Conservation (phyloP, 2,888 invertebrate species). For the Thysanoteuthis rhombus region DNA sequence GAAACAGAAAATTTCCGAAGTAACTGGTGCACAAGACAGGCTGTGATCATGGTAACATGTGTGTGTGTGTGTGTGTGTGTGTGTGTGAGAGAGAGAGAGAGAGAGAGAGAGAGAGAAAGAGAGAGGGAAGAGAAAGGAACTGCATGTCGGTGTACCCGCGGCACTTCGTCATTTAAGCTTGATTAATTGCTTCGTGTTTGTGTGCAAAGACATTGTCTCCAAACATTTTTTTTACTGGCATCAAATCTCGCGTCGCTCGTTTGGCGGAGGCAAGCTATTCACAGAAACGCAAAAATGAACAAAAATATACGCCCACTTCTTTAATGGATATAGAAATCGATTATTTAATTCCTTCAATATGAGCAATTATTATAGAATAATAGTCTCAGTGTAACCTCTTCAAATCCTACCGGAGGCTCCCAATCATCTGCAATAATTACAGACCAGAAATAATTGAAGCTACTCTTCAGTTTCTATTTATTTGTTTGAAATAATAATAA, state of each 20-base stretch:
- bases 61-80: too few relatives aligned
- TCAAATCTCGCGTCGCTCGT: not conserved
- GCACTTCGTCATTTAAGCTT: not conserved
- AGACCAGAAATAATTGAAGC: not conserved
- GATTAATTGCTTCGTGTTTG: not conserved
- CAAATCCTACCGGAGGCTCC: not conserved
- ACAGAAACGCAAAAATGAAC: not conserved
- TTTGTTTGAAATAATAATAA: not conserved
- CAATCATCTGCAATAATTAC: not conserved
- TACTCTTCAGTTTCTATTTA: not conserved
- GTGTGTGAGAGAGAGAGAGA: not conserved
- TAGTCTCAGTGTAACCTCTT: not conserved
- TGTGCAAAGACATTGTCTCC: not conserved
- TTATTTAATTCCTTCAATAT: not conserved
- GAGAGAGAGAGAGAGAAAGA: not conserved
- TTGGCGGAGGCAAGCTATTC: not conserved
- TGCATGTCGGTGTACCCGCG: too few relatives aligned
- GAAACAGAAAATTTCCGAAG: too few relatives aligned
- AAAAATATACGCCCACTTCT: not conserved
- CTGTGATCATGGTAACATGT: not conserved
- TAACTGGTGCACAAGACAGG: not conserved
- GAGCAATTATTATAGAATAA: not conserved
- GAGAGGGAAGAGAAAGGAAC: not conserved
- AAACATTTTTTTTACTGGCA: not conserved
- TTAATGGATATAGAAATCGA: not conserved